A percentile compares a stretch with the other conserved stretches of the same genome.
These are phyloP conservation scores for Tryphoninae sp. DNA, from an alignment of 2,888 invertebrate species.

Conservation along the genomic window DNA sequence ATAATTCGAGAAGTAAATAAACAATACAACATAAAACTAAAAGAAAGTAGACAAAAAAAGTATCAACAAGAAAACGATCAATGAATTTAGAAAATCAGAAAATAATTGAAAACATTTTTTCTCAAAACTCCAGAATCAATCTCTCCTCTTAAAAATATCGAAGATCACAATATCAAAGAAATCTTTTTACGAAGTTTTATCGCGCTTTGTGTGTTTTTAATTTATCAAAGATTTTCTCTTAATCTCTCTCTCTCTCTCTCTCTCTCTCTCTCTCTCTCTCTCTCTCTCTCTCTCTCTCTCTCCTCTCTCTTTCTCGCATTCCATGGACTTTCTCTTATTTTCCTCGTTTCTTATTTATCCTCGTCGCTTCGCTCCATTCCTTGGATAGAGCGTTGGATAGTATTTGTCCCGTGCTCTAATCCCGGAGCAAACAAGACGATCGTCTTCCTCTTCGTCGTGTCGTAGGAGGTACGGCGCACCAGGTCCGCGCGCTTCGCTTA, in stretches of 20 bases:
- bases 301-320: not conserved
- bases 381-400: not conserved
- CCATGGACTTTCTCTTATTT: not conserved
- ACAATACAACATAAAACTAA: too few relatives aligned
- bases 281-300: not conserved
- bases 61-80: too few relatives aligned
- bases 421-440: slow-evolving; percentile 56
- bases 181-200: too few relatives aligned
- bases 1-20: too few relatives aligned
- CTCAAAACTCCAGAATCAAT: too few relatives aligned
- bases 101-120: too few relatives aligned
- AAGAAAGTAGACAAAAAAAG: too few relatives aligned
- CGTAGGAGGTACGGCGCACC: slow-evolving; percentile 4
- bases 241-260: not conserved
- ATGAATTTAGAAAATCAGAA: too few relatives aligned
- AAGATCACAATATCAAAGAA: too few relatives aligned
- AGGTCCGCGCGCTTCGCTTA: slow-evolving; percentile 37
- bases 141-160: too few relatives aligned
- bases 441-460: slow-evolving; percentile 42
- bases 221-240: not conserved
- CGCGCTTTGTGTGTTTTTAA: too few relatives aligned
- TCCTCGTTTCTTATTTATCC: not conserved
- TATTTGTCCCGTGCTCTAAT: slow-evolving; percentile 41
- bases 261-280: not conserved
- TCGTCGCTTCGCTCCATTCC: not conserved